Base-by-base conservation (phyloP, 2,888 invertebrate genomes). In the Zhengitettix transpicula region DNA sequence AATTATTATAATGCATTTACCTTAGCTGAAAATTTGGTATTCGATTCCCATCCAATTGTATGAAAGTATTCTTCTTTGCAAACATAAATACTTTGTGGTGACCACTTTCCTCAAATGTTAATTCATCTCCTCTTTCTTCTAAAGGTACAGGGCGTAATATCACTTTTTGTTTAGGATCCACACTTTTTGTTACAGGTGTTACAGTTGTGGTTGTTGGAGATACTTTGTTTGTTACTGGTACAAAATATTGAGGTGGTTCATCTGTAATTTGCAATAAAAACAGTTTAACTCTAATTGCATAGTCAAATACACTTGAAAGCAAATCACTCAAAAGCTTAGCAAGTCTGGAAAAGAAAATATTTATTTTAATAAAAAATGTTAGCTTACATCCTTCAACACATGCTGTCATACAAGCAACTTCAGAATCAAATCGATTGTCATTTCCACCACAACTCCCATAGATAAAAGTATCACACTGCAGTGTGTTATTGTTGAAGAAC, bases 11-110 rank as follows among this genome's bases (percentile, higher is more conserved):
- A n/a, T n/a, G n/a, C 28, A 1, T 14, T 40, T 72, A 90, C 91
- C 91, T 84, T 66, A 92, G 79, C 74, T 92, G 91, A 78, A 92
- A 93, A 61, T 88, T 85, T 70, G 89, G 88, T 70, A 91, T 90
- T 63, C 89, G 86, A 71, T 87, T 86, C n/a, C 91, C 91, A 71
- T 92, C 90, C 57, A 93, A 80, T 71, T 92, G 91, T 69, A 93
- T 91, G 72, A 86, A 92, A 5, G 92, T 91, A 69, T 92, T 90
- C 66, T 88, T 89, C 70, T 90, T 87, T 17, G 91, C 89, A 72
- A 92, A 92, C 83, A 92, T 89, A 72, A 92, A 93, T n/a, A 88
- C 89, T 68, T 84, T 84, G 66, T 87, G 83, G 68, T 87, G 81
- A 1, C 89, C 90, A 8, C 89, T 87, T 73, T 90, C 90, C 67